Percentiles rank a stretch among this genome's conserved stretches.
phyloP scores from a whole-genome alignment of 1,140 invertebrate genomes.

The Cherax destructor region DNA sequence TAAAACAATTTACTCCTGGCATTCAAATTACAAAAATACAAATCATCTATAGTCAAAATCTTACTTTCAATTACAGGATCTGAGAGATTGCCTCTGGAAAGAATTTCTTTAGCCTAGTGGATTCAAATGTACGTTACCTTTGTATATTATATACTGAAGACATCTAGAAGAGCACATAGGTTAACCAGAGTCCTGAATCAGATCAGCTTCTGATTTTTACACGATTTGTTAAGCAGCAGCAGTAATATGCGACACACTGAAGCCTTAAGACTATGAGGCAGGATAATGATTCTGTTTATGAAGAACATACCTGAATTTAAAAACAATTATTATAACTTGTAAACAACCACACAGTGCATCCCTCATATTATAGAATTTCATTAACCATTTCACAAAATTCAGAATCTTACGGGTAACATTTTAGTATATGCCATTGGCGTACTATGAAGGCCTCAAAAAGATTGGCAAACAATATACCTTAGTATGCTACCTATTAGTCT shows the following conservation, averaged over 20 bases:
- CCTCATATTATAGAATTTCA: neutral
- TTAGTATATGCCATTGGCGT: neutral
- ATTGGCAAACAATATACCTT: neutral
- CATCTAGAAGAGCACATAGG: neutral
- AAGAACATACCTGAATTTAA: neutral
- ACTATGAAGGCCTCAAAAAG: neutral
- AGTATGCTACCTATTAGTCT: neutral
- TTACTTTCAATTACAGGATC: neutral
- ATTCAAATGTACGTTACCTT: neutral
- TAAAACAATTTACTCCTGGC: neutral
- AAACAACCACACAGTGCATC: neutral
- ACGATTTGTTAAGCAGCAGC: neutral
- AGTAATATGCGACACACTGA: neutral
- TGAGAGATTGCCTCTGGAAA: neutral
- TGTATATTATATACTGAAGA: neutral
- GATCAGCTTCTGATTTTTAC: neutral
- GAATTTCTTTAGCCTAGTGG: neutral
- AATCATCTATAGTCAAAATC: neutral
- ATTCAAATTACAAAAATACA: constrained; percentile 15
- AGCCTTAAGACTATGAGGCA: neutral
- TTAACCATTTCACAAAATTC: neutral
- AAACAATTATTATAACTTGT: neutral
- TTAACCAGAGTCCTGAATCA: neutral
- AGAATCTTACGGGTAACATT: neutral
- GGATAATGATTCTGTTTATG: neutral